Conservation (phyloP, 2,888 invertebrate genomes). For the Drosophila fungiperda region DNA sequence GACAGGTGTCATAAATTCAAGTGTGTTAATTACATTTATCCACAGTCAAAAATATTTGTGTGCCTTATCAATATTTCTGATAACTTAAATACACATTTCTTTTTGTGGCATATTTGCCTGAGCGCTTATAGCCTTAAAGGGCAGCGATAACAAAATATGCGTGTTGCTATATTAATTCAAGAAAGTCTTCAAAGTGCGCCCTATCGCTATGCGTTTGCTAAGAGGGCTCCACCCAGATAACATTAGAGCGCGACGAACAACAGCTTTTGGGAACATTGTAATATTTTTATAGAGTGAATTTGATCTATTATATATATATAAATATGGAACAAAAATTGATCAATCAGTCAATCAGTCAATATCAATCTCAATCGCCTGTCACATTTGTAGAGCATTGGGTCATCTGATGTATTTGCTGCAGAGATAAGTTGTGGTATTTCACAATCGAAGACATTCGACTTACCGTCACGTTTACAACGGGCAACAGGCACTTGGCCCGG, state of each 20-base stretch:
- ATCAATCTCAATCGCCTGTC: constrained; percentile 19
- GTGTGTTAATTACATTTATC: constrained; percentile 17
- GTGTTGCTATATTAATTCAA: too few relatives aligned
- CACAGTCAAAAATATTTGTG: background rate
- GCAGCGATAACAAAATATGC: constrained; percentile 19
- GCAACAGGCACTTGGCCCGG: constrained; percentile 84
- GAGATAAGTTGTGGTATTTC: constrained; percentile 21
- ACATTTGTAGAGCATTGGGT: constrained; percentile 1
- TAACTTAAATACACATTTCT: background rate
- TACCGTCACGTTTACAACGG: constrained; percentile 86
- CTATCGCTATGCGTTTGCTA: constrained; percentile 26
- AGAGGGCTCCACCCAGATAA: constrained; percentile 23
- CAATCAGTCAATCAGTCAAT: constrained; percentile 14
- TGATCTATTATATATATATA: background rate
- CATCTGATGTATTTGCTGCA: background rate
- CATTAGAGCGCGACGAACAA: constrained; percentile 7
- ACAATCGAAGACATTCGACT: constrained; percentile 44
- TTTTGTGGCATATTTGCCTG: constrained; percentile 3
- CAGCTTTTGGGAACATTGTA: background rate
- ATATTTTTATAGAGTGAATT: background rate
- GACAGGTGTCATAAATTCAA: background rate
- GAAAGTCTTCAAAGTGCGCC: constrained; percentile 16
- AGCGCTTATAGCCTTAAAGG: background rate
- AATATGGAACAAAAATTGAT: constrained; percentile 6
- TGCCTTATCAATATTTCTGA: constrained; percentile 11